Evolutionary conservation across 2,888 invertebrate species (phyloP).

Genomic region (Eugnorisma glareosa): DNA sequence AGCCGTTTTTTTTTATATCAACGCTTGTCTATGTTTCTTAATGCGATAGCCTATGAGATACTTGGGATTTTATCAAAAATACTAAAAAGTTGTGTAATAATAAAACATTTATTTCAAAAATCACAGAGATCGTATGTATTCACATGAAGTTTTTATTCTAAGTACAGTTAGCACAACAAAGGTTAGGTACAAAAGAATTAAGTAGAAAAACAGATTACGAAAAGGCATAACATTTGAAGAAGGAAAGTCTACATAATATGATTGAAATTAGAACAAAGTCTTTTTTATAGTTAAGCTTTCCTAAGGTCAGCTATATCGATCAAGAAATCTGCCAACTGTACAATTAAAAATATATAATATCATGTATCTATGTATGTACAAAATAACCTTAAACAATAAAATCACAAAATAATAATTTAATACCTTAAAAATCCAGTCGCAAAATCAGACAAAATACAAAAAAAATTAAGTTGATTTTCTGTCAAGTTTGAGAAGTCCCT

Average conservation of each 20-base stretch:
- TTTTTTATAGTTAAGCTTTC: neutral
- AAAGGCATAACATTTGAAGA: neutral
- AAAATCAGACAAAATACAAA: constrained; percentile 44
- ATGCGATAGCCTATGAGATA: neutral
- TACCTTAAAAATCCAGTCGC: constrained; percentile 43
- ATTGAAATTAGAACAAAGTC: neutral
- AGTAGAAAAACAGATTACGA: neutral
- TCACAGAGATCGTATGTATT: constrained; percentile 77
- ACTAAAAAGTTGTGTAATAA: constrained; percentile 69
- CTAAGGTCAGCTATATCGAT: neutral
- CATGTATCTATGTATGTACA: constrained; percentile 39
- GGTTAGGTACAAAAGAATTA: neutral
- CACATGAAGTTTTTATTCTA: constrained; percentile 63
- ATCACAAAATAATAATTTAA: constrained; percentile 53
- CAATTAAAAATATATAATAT: constrained; percentile 25
- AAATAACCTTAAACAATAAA: constrained; percentile 59
- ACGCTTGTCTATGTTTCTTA: too few relatives aligned
- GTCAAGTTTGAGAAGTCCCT: constrained; percentile 35
- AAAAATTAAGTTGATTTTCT: constrained; percentile 24
- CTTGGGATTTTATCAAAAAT: constrained; percentile 19
- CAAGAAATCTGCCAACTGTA: constrained; percentile 40
- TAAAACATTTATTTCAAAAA: constrained; percentile 83
- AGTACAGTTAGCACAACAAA: constrained; percentile 55
- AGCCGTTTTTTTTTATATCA: too few relatives aligned
- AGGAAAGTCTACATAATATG: neutral